Evolutionary conservation across 1,140 invertebrate genomes (phyloP), one percentile per base, ranked within the genome.

Genomic region (Drosophila paulistorum): DNA sequence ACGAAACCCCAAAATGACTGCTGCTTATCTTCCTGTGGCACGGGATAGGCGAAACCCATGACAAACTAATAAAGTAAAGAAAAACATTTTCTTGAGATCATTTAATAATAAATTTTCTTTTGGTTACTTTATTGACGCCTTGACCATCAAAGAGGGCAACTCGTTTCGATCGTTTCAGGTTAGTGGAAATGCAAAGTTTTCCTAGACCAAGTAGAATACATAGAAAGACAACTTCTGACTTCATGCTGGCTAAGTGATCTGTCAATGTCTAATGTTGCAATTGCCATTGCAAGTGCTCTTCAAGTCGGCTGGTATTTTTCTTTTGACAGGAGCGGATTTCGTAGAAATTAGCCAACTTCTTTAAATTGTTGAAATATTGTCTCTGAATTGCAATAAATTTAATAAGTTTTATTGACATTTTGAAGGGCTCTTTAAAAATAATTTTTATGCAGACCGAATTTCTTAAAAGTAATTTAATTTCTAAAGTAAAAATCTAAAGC

Each of bases 1-100:
- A 85, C 74, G 14, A 89, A 91, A 55, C 71, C 79, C 70, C 66
- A 77, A 33, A 91, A 68, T 0, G 90, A 91, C 35, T 83, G 85
- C 2, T 73, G 63, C 42, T 81, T 90, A 14, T 91, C 79, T 5
- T 20, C 11, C 39, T 79, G 77, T n/a, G 72, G 74, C 0, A 91
- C 63, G 1, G 90, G 90, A 74, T 81, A 83, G 1, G 87, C 83
- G 5, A 51, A 23, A 17, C 45, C 45, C 10, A 11, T 23, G 9
- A 51, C 45, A 51, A 51, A 23, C 45, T 51, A 51, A 11, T 11
- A 5, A 10, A 51, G 10, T 23, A 23, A 11, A 23, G 7, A 5
- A n/a, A 23, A 23, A 23, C 7, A 10, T 11, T 23, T 23, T 1
- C 11, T 23, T 51, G 2, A 3, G 10, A 51, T 5, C 7, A 3